phyloP scores from a whole-genome alignment of 1,140 invertebrate species.

The Lepeophtheirus salmonis region DNA sequence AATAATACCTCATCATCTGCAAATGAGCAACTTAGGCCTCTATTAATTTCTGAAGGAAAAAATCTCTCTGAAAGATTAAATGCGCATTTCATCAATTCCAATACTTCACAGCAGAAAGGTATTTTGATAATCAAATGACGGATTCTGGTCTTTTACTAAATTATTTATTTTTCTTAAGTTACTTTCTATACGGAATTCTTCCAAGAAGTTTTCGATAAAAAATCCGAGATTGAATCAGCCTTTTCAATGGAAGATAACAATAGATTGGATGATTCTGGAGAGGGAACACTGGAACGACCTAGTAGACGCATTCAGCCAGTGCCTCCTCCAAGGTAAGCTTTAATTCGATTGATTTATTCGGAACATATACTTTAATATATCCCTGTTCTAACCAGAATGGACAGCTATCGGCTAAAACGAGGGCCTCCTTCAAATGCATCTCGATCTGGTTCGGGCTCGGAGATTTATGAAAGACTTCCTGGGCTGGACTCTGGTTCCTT shows the following conservation, averaged over 20 bases:
- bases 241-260: constrained; percentile 65
- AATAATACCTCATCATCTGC: neutral
- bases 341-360: constrained; percentile 20
- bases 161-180: constrained; percentile 36
- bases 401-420: constrained; percentile 1
- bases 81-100: constrained; percentile 75
- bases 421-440: constrained; percentile 6
- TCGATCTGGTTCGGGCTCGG: constrained; percentile 36
- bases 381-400: no score
- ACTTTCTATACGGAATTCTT: constrained; percentile 90
- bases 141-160: no score
- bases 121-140: no score
- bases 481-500: constrained; percentile 31
- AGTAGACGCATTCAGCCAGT: constrained; percentile 36
- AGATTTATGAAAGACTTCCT: constrained; percentile 60
- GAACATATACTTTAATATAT: neutral
- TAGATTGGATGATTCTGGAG: constrained; percentile 41
- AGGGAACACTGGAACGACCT: constrained; percentile 44
- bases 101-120: constrained; percentile 63
- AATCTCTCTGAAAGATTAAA: constrained; percentile 72
- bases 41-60: constrained; percentile 78
- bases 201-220: constrained; percentile 68
- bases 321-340: constrained; percentile 34
- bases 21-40: constrained; percentile 52
- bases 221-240: constrained; percentile 78